A percentile compares a stretch with the other conserved stretches of the same genome.
Evolutionary conservation across 1,140 invertebrate species (phyloP).

Genomic region (Anoplophora glabripennis): DNA sequence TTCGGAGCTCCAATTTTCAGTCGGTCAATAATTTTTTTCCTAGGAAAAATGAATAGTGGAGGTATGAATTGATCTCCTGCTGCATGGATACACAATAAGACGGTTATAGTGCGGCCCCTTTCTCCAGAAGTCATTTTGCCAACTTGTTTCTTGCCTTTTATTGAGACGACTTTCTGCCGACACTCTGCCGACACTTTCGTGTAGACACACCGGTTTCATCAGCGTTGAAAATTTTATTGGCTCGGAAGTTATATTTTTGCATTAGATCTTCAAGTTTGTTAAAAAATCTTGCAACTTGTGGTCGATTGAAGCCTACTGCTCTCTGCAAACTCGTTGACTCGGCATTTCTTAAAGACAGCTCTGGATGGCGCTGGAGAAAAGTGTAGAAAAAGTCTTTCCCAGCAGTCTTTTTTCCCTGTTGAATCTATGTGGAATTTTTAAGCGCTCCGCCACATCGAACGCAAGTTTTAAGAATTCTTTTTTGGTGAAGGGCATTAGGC

Average conservation of each 20-base stretch:
- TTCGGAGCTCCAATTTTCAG: background rate
- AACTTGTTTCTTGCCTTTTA: too few species aligned
- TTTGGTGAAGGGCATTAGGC: background rate
- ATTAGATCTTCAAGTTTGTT: background rate
- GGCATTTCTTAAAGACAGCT: background rate
- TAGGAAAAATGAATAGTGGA: too few species aligned
- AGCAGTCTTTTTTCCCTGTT: conserved; percentile 1
- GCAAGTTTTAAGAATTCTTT: conserved; percentile 2
- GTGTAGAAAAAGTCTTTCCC: background rate
- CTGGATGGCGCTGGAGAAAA: background rate
- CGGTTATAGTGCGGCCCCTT: too few species aligned
- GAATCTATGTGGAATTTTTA: conserved; percentile 5
- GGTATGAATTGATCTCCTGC: too few species aligned
- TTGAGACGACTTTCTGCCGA: too few species aligned
- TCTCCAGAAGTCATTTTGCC: too few species aligned
- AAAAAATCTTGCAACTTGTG: background rate
- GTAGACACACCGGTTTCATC: background rate
- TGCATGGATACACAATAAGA: too few species aligned
- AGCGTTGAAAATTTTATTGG: background rate
- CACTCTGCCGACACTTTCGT: too few species aligned
- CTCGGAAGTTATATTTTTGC: background rate
- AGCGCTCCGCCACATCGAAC: background rate
- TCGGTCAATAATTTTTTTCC: background rate
- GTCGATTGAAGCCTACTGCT: background rate
- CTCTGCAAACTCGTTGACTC: background rate